phyloP scores from a whole-genome alignment of 2,113 vertebrate genomes.

The Chauna torquata region DNA sequence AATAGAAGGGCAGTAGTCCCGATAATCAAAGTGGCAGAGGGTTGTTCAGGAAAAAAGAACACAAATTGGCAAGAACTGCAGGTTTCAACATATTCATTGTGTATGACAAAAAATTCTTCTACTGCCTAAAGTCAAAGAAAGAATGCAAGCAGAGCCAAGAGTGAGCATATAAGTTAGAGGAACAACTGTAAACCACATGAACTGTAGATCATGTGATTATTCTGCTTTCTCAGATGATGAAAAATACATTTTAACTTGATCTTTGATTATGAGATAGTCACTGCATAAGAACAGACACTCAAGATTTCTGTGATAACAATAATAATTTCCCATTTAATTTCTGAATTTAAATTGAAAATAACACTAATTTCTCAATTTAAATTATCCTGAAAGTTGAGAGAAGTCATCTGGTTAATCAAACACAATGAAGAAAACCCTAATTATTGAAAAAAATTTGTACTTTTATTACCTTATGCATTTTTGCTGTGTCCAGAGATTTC shows the following conservation, averaged over 20 bases:
- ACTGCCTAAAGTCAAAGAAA: neutral
- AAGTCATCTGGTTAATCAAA: neutral
- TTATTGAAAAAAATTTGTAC: neutral
- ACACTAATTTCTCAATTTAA: neutral
- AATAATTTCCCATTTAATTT: neutral
- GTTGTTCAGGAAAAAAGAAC: neutral
- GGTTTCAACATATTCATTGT: neutral
- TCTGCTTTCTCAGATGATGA: neutral
- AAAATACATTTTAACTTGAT: neutral
- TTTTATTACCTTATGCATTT: constrained; percentile 83
- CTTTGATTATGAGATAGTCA: neutral
- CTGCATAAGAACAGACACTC: neutral
- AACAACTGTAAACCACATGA: neutral
- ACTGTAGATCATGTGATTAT: neutral
- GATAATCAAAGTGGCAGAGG: neutral
- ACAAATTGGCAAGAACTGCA: neutral
- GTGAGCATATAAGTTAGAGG: neutral
- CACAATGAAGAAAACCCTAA: neutral
- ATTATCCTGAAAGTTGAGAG: neutral
- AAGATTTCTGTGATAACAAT: neutral
- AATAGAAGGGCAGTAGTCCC: neutral
- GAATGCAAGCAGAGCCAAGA: neutral
- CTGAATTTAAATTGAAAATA: neutral
- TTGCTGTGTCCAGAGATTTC: constrained; percentile 79
- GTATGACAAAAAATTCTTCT: neutral